These are phyloP conservation scores for Catostomus latipinnis DNA, from an alignment of 2,797 vertebrate genomes.

Conservation along the genomic window DNA sequence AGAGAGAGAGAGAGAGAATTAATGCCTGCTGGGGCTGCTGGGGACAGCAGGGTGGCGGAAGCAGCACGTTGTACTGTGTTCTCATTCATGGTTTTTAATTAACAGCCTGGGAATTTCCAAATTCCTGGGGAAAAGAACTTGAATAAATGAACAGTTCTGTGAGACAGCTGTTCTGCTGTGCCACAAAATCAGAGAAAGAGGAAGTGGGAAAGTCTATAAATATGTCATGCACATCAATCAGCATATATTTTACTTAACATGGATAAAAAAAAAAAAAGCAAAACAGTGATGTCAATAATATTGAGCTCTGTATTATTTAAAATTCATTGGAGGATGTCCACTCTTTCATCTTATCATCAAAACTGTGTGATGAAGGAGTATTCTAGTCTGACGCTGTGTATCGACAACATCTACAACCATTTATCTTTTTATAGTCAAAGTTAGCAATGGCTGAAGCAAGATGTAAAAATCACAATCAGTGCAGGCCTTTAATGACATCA, in stretches of 20 bases:
- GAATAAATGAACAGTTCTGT: conserved; percentile 59
- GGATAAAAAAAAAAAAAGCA: conserved; percentile 8
- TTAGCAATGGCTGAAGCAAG: conserved; percentile 35
- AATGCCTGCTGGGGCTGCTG: conserved; percentile 49
- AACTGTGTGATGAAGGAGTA: not conserved
- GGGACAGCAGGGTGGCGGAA: conserved; percentile 50
- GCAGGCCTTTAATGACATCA: conserved; percentile 27
- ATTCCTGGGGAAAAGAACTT: conserved; percentile 55
- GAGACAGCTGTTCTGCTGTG: conserved; percentile 55
- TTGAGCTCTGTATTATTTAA: conserved; percentile 35
- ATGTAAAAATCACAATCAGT: conserved; percentile 42
- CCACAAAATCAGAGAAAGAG: conserved; percentile 43
- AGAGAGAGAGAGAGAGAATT: conserved; percentile 24
- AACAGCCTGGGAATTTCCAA: conserved; percentile 62
- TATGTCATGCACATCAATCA: conserved; percentile 56
- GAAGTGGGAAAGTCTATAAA: conserved; percentile 42
- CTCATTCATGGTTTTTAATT: conserved; percentile 63
- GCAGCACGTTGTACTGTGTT: conserved; percentile 56
- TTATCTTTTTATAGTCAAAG: conserved; percentile 41
- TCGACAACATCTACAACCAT: conserved; percentile 43
- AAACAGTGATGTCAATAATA: conserved; percentile 38
- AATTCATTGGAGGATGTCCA: conserved; percentile 26
- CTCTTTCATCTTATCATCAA: conserved; percentile 18
- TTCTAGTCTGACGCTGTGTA: conserved; percentile 25
- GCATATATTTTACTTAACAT: conserved; percentile 46